These are phyloP conservation scores for Aphelenchoides besseyi DNA, from an alignment of 1,140 invertebrate genomes.

Conservation along the genomic window DNA sequence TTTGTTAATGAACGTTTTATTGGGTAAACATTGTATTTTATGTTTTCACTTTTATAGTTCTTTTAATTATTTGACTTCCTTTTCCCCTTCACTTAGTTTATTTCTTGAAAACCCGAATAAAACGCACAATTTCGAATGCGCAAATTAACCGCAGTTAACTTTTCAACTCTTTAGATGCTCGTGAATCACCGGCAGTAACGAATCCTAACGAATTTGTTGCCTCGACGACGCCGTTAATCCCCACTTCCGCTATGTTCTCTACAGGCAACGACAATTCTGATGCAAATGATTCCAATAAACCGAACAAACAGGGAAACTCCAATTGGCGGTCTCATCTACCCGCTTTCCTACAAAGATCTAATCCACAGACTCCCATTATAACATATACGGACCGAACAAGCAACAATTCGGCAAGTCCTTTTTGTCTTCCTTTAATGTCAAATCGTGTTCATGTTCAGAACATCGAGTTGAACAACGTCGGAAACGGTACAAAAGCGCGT, in stretches of 20 bases:
- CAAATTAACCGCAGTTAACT: constrained; percentile 1
- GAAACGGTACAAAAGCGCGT: neutral
- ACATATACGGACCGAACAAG: neutral
- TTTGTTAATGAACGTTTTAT: too few relatives aligned
- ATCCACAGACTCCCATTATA: neutral
- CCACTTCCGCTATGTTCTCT: neutral
- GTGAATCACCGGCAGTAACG: neutral
- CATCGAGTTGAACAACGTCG: neutral
- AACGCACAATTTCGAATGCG: too few relatives aligned
- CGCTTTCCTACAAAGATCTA: neutral
- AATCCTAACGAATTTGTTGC: neutral
- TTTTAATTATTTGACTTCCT: too few relatives aligned
- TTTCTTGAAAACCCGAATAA: too few relatives aligned
- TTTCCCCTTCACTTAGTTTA: too few relatives aligned
- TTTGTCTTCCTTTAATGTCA: neutral
- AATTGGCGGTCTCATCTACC: neutral
- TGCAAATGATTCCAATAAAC: neutral
- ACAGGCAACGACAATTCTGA: neutral
- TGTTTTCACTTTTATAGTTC: too few relatives aligned
- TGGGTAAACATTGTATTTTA: too few relatives aligned
- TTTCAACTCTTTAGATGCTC: constrained; percentile 5
- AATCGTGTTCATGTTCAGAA: neutral
- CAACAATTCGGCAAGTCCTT: neutral
- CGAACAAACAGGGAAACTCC: neutral
- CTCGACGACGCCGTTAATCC: neutral